phyloP scores from a whole-genome alignment of 2,888 invertebrate species.

The Pseudococcus viburni region DNA sequence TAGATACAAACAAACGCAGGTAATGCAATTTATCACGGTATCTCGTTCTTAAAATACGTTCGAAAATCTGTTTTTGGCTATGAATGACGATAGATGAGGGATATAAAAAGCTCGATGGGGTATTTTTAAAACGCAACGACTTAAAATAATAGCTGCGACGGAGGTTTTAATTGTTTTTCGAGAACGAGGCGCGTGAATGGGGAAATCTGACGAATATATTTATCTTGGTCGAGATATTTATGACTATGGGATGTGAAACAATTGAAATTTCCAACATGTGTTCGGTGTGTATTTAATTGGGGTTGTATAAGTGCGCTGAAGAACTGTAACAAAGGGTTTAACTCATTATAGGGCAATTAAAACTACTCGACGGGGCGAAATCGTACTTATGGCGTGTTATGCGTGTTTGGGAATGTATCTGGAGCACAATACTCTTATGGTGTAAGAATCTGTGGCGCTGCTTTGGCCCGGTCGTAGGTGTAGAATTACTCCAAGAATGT shows the following conservation, averaged over 20 bases:
- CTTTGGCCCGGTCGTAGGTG: neutral
- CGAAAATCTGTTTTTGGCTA: neutral
- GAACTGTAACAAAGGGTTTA: constrained; percentile 9
- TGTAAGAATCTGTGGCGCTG: neutral
- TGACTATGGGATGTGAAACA: neutral
- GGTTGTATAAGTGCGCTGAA: neutral
- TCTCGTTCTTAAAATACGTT: constrained; percentile 2
- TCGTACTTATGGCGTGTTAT: constrained; percentile 18
- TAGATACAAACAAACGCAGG: neutral
- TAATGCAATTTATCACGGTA: constrained; percentile 15
- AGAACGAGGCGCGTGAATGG: neutral
- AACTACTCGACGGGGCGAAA: neutral
- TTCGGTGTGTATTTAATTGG: constrained; percentile 43
- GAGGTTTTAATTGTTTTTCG: neutral
- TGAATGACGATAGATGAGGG: neutral
- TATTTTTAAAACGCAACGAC: neutral
- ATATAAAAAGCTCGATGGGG: neutral
- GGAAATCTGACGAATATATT: neutral
- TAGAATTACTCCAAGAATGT: constrained; percentile 19
- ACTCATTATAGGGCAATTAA: constrained; percentile 51
- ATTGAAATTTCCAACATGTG: constrained; percentile 41
- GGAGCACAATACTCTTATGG: neutral
- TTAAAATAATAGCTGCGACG: neutral
- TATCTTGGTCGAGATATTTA: neutral
- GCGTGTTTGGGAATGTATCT: constrained; percentile 4